Conservation (phyloP, 2,113 vertebrate genomes). For the Lipophrys pholis region DNA sequence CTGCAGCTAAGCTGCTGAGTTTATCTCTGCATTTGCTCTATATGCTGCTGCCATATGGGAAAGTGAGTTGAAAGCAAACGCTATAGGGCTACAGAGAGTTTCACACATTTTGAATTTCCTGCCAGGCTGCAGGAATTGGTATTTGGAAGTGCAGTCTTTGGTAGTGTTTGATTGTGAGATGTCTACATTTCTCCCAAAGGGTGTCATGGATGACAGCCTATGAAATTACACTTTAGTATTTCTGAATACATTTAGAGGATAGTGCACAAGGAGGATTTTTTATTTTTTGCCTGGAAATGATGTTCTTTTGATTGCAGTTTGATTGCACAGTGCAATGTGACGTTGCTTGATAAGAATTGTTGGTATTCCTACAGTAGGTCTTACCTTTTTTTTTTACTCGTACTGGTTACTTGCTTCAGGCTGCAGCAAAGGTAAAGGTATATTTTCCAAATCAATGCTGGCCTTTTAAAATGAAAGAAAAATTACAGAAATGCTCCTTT, state of each 20-base stretch:
- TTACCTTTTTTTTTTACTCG: background rate
- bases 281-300: background rate
- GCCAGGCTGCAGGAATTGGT: background rate
- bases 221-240: conserved; percentile 14
- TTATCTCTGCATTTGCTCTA: conserved; percentile 34
- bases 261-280: conserved; percentile 27
- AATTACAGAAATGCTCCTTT: conserved; percentile 8
- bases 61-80: conserved; percentile 31
- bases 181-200: conserved; percentile 12
- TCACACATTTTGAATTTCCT: conserved; percentile 8
- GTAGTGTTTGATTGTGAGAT: conserved; percentile 1
- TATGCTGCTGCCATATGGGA: conserved; percentile 46
- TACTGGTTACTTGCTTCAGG: background rate
- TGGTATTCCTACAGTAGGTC: background rate
- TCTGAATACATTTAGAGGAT: conserved; percentile 22
- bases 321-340: conserved; percentile 11
- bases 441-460: conserved; percentile 1
- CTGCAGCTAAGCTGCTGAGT: conserved; percentile 34
- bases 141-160: conserved; percentile 7
- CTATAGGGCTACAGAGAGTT: conserved; percentile 26
- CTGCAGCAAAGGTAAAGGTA: conserved; percentile 5
- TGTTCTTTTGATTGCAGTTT: conserved; percentile 13
- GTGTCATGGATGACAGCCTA: conserved; percentile 13
- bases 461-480: conserved; percentile 17
- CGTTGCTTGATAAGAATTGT: conserved; percentile 18